A percentile compares a stretch with the other conserved stretches of the same genome.
phyloP scores from a whole-genome alignment of 2,888 invertebrate species.

The Drosophila algonquin region DNA sequence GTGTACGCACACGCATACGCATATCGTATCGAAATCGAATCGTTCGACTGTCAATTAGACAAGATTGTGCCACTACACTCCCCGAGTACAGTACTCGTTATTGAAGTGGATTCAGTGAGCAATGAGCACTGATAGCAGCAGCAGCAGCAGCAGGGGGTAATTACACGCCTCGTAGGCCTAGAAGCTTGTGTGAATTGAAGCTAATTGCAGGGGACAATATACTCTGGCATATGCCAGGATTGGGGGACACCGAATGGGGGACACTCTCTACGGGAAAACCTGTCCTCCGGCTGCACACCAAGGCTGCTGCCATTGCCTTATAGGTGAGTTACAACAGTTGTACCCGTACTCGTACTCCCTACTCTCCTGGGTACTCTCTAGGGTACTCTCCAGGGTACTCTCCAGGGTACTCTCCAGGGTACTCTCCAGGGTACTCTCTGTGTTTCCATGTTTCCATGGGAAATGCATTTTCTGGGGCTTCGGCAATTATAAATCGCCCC shows the following conservation, averaged over 20 bases:
- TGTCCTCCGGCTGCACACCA: no score
- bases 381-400: no score
- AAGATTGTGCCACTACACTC: constrained; percentile 28
- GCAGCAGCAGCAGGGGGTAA: background rate
- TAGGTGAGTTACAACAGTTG: no score
- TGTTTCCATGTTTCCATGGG: constrained; percentile 9
- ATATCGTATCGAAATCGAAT: background rate
- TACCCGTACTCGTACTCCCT: background rate
- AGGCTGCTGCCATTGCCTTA: no score
- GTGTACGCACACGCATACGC: constrained; percentile 15
- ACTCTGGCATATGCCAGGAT: background rate
- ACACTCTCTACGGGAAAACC: background rate
- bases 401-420: no score
- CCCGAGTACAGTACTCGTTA: no score
- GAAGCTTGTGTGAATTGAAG: background rate
- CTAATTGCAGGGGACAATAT: background rate
- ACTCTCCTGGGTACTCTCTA: background rate
- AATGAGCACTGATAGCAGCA: no score
- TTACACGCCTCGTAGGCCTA: background rate
- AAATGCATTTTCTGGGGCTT: constrained; percentile 36
- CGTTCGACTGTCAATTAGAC: constrained; percentile 35
- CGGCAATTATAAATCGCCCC: constrained; percentile 28
- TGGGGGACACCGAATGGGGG: background rate
- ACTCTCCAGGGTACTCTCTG: no score
- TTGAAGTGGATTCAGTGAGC: no score